Base-by-base conservation (phyloP, 2,797 vertebrate species). In the Choloepus didactylus region DNA sequence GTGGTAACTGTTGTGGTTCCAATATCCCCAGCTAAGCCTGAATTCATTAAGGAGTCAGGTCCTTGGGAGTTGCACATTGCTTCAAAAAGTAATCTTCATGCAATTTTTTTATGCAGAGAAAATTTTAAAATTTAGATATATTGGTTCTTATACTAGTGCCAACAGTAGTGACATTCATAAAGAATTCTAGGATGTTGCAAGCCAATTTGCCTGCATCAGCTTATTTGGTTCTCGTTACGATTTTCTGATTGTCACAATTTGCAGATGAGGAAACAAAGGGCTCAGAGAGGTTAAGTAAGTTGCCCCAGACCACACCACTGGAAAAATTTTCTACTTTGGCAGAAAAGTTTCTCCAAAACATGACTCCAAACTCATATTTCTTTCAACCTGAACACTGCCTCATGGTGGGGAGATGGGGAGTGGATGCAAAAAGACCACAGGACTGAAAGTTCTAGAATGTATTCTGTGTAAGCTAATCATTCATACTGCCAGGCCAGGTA, bases 61-160 rank as follows among this genome's bases (percentile, higher is more conserved):
- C 18, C 15, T 91, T 15, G 80, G 21, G 44, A 56, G 59, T 38
- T 81, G n/a, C 3, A 87, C 35, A 21, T 27, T 69, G 35, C 41
- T 91, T 95, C 23, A 86, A 69, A 94, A 91, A 92, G 9, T 81
- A 91, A 96, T 79, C 87, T 62, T 51, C 87, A 82, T 12, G 9
- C 6, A 51, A 38, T 69, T 51, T 66, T 77, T 54, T 51, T 92
- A 7, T 84, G 19, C 15, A 46, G 95, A 87, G 4, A 62, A 62
- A 66, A 86, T 18, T 38, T 84, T 89, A 49, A 79, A 88, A 83
- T 89, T n/a, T 81, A 92, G n/a, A 83, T 25, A 27, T 38, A 88
- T 4, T 77, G 31, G 64, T 86, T 85, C 21, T 23, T 80, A 84
- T 2, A 29, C 31, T 38, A 29, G 4, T 70, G 66, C 70, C 66